Evolutionary conservation across 2,888 invertebrate species (phyloP), one percentile per base, ranked within the genome.

Genomic region (Aquatica leii): DNA sequence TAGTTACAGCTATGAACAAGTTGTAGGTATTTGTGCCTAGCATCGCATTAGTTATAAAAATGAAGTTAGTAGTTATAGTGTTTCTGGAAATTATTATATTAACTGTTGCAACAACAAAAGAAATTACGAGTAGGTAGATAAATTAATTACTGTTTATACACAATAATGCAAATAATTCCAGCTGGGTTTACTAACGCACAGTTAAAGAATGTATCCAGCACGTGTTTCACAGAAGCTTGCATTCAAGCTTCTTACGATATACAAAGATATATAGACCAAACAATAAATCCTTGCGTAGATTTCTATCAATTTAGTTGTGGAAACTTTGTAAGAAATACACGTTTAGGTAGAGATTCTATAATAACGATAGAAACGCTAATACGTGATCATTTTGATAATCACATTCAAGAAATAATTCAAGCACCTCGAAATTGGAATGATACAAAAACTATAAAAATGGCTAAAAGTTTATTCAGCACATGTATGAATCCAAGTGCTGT

Each of bases 261-360:
- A 18, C 46, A 17, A 2, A 46, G 17, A 46, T 46, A 46, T 18
- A 46, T 46, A 18, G 46, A 46, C 11, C 46, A 17, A 4, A 20
- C 11, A 3, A n/a, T 46, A 3, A 46, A 50, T 50, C 66, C 67
- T 80, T 12, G 67, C 76, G 11, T 69, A 73, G 14, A 77, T 75
- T 54, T 67, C 69, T 1, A 77, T 74, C 59, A 50, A 14, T 50
- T 50, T 15, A 66, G 67, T 81, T n/a, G 67, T 75, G n/a, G 69
- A 20, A 46, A 46, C 17, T 46, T 46, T 18, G 18, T 46, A 18
- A 46, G 18, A n/a, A 20, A 20, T 18, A 46, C 46, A 11, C 46
- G 46, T 20, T 17, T 46, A 46, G 20, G 17, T 46, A 18, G 46
- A 18, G 46, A 46, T 18, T 18, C 46, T 11, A 46, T 46, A 46